Percentiles rank a stretch among this genome's conserved stretches.
Conservation (phyloP, 2,888 invertebrate genomes). For the Cephus sareptanus region DNA sequence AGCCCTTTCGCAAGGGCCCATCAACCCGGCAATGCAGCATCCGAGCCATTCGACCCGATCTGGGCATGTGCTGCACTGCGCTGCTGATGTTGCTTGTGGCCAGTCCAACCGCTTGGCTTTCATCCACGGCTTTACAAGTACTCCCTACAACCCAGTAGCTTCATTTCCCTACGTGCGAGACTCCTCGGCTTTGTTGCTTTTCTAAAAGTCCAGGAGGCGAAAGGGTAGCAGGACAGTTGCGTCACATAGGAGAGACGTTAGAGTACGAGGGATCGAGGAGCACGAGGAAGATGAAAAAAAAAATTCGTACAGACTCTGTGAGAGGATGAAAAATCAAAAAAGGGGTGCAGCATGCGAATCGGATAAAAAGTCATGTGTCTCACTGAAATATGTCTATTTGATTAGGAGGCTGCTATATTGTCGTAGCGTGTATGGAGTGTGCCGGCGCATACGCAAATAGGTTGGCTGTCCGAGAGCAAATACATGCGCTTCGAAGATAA, state of each 20-base stretch:
- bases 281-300: background rate
- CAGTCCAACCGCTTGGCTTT: conserved; percentile 15
- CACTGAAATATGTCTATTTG: conserved; percentile 43
- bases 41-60: background rate
- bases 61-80: conserved; percentile 24
- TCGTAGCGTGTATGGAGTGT: conserved; percentile 51
- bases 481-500: conserved; percentile 58
- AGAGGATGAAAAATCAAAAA: background rate
- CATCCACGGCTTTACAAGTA: background rate
- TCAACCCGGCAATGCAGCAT: background rate
- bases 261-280: background rate
- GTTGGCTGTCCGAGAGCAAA: conserved; percentile 54
- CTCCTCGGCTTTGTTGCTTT: conserved; percentile 29
- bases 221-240: conserved; percentile 17
- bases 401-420: conserved; percentile 32
- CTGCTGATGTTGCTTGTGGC: conserved; percentile 27
- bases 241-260: background rate
- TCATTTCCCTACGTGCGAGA: background rate
- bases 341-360: background rate
- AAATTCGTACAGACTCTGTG: background rate
- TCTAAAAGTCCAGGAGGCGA: conserved; percentile 30
- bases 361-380: background rate
- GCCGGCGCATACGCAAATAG: conserved; percentile 60
- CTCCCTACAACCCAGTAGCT: background rate
- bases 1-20: background rate